These are phyloP conservation scores for Lepilemur septentrionalis DNA, from an alignment of 2,797 vertebrate species.

Conservation along the genomic window DNA sequence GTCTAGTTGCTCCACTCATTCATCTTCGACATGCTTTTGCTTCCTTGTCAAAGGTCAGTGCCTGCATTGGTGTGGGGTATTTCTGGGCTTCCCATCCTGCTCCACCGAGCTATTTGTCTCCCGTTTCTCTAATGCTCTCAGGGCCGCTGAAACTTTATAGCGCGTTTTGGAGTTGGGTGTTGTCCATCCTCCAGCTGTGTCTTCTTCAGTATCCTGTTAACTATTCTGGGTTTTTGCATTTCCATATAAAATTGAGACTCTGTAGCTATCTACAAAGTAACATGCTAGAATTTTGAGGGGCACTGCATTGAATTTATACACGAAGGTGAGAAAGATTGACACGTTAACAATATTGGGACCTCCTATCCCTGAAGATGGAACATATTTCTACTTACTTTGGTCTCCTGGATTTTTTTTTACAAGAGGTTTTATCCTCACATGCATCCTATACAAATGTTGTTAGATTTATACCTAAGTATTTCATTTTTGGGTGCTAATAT, in stretches of 20 bases:
- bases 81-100: not conserved
- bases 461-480: not conserved
- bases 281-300: not conserved
- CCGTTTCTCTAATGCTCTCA: not conserved
- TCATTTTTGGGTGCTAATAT: not conserved
- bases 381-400: accelerated
- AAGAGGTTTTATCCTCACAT: not conserved
- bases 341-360: accelerated
- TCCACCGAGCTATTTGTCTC: accelerated
- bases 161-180: not conserved
- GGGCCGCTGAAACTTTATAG: accelerated
- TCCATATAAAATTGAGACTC: not conserved
- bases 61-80: accelerated
- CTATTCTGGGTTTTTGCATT: not conserved
- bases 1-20: not conserved
- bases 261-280: not conserved
- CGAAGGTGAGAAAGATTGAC: not conserved
- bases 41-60: not conserved
- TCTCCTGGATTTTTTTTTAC: not conserved
- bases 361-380: accelerated
- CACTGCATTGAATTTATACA: not conserved
- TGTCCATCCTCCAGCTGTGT: accelerated
- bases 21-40: not conserved
- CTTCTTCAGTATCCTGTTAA: not conserved
- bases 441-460: not conserved